phyloP scores from a whole-genome alignment of 2,888 invertebrate genomes.

The Apodemia zela region DNA sequence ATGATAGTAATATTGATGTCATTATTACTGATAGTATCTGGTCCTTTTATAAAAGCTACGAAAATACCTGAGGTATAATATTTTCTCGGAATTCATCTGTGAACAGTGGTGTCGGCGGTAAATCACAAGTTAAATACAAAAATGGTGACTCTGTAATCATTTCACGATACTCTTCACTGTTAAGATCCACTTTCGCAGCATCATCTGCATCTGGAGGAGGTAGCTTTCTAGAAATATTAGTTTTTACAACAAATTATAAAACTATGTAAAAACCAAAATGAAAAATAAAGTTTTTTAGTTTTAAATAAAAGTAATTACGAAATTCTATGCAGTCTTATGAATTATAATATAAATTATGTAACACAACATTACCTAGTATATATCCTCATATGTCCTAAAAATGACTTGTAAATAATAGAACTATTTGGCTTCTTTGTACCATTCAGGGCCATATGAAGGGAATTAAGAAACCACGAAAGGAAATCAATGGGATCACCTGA shows the following conservation, averaged over 20 bases:
- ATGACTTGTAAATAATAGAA: slow-evolving; percentile 96
- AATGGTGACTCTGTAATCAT: slow-evolving; percentile 95
- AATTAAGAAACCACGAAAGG: slow-evolving; percentile 98
- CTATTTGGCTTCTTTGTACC: slow-evolving; percentile 93
- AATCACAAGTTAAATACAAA: slow-evolving; percentile 97
- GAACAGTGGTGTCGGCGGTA: slow-evolving; percentile 98
- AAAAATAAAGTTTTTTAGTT: slow-evolving; percentile 22
- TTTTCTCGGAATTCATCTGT: slow-evolving; percentile 99
- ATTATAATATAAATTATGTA: too few relatives aligned
- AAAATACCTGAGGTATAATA: slow-evolving; percentile 95
- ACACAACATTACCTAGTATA: slow-evolving; percentile 79
- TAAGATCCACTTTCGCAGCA: slow-evolving; percentile 89
- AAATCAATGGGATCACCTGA: slow-evolving; percentile 98
- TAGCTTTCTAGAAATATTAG: slow-evolving; percentile 84
- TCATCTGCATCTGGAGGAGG: slow-evolving; percentile 96
- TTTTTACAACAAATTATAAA: slow-evolving; percentile 13
- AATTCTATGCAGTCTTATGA: too few relatives aligned
- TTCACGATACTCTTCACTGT: slow-evolving; percentile 93
- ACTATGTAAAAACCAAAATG: background rate
- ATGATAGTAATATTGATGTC: too few relatives aligned
- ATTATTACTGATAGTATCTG: too few relatives aligned
- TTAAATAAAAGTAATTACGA: background rate
- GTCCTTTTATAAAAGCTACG: background rate
- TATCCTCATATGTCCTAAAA: slow-evolving; percentile 94
- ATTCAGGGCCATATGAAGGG: slow-evolving; percentile 95